A percentile compares a stretch with the other conserved stretches of the same genome.
Conservation (phyloP, 2,113 vertebrate genomes). For the Eurystomus gularis region DNA sequence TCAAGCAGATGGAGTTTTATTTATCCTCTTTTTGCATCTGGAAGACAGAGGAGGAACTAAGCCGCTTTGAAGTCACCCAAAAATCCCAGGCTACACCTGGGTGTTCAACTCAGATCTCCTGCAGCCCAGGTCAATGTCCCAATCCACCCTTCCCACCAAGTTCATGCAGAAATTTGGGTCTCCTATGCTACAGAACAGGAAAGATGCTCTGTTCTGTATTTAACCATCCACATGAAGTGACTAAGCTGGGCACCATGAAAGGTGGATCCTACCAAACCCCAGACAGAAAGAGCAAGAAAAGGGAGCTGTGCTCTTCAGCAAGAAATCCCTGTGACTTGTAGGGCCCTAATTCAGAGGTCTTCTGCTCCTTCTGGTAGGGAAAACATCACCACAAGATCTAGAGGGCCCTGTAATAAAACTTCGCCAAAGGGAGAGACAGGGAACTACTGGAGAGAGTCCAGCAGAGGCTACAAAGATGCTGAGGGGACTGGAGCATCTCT, state of each 20-base stretch:
- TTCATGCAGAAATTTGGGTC: background rate
- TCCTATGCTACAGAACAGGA: background rate
- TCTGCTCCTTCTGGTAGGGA: background rate
- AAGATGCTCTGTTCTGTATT: background rate
- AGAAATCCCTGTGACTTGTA: rapidly evolving
- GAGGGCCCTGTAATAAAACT: background rate
- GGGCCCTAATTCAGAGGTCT: background rate
- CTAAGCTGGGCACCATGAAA: background rate
- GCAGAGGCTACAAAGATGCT: too few species aligned
- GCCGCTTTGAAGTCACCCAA: background rate
- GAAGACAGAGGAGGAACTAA: background rate
- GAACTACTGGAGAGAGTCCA: too few species aligned
- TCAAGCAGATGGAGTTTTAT: background rate
- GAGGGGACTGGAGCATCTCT: too few species aligned
- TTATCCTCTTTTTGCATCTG: background rate
- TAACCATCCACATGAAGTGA: background rate
- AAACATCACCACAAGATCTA: background rate
- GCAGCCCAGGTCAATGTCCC: background rate
- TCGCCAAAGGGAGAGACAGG: too few species aligned
- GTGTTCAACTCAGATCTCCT: background rate
- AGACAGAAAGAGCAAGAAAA: background rate
- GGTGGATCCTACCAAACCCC: background rate
- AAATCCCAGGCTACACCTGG: background rate
- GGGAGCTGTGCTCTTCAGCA: background rate
- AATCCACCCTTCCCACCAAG: background rate